Conservation (phyloP, 1,140 invertebrate genomes). For the Drosophila tani region DNA sequence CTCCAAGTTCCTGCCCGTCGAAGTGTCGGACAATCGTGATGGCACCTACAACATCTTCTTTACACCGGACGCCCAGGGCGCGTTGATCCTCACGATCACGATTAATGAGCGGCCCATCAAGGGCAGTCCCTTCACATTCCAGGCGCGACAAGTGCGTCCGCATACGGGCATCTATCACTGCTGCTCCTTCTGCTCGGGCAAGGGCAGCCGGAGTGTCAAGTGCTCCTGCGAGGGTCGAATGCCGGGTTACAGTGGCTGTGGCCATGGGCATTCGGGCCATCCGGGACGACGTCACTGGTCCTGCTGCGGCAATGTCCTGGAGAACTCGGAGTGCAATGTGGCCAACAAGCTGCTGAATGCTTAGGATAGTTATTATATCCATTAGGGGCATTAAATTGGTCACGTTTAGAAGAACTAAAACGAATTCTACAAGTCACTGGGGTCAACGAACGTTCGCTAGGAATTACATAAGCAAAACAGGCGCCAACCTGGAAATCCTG, state of each 20-base stretch:
- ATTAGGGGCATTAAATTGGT: too few relatives aligned
- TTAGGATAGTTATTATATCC: not conserved
- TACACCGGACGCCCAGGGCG: constrained; percentile 87
- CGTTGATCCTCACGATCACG: constrained; percentile 86
- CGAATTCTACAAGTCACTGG: not conserved
- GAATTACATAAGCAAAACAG: too few relatives aligned
- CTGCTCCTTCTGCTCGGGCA: constrained; percentile 92
- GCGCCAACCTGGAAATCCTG: too few relatives aligned
- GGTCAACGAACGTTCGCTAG: too few relatives aligned
- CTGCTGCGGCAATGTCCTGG: constrained; percentile 89
- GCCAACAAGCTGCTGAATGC: constrained; percentile 76
- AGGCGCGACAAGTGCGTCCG: constrained; percentile 86
- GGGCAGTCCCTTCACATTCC: constrained; percentile 87
- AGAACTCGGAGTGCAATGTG: constrained; percentile 86
- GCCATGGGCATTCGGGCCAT: constrained; percentile 92
- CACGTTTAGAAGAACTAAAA: not conserved
- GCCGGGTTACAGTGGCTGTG: constrained; percentile 91
- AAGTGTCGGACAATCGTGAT: constrained; percentile 87
- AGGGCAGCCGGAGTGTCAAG: constrained; percentile 88
- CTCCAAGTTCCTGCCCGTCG: constrained; percentile 83
- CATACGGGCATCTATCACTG: constrained; percentile 92
- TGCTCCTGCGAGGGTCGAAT: constrained; percentile 91
- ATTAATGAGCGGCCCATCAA: constrained; percentile 88
- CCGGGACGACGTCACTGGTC: constrained; percentile 92
- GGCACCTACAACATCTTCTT: constrained; percentile 88